These are phyloP conservation scores for Artemisiospiza belli DNA, from an alignment of 2,113 vertebrate species.

Conservation along the genomic window DNA sequence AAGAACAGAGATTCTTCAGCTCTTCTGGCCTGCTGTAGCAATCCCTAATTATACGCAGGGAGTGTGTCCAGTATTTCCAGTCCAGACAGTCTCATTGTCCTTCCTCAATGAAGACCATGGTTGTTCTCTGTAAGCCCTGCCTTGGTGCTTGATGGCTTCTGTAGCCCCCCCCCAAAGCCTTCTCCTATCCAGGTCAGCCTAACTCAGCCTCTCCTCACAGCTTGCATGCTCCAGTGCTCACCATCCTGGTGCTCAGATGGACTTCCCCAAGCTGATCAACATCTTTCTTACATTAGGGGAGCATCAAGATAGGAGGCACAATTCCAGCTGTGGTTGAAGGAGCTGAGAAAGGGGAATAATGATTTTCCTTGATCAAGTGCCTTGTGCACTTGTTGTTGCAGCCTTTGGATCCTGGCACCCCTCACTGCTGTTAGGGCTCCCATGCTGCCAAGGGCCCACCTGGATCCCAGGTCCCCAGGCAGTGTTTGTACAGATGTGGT, in stretches of 20 bases:
- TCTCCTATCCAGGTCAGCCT: neutral
- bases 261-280: neutral
- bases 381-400: neutral
- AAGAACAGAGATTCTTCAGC: neutral
- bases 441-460: accelerated
- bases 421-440: neutral
- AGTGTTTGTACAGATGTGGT: neutral
- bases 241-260: neutral
- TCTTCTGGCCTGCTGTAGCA: neutral
- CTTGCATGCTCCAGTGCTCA: neutral
- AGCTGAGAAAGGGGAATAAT: neutral
- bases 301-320: neutral
- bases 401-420: neutral
- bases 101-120: neutral
- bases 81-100: neutral
- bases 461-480: accelerated
- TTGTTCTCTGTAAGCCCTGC: neutral
- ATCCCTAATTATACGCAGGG: neutral
- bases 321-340: neutral
- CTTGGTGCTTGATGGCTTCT: neutral
- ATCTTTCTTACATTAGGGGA: neutral
- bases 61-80: neutral
- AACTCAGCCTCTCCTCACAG: neutral
- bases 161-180: neutral
- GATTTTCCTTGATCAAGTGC: neutral